Conservation (phyloP, 2,113 vertebrate genomes). For the Neotoma lepida region DNA sequence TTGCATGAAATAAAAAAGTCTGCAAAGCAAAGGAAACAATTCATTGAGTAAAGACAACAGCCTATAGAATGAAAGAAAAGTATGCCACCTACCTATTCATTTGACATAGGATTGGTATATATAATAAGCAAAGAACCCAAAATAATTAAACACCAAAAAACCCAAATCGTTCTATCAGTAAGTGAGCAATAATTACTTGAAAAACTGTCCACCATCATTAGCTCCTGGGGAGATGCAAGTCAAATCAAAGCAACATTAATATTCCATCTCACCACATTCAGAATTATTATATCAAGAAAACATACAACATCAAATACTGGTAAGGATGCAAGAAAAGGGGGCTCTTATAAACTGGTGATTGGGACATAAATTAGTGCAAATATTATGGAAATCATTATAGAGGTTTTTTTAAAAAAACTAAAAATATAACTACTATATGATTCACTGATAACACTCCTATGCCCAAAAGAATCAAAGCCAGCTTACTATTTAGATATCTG, state of each 20-base stretch:
- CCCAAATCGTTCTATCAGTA: neutral
- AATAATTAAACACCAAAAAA: neutral
- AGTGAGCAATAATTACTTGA: neutral
- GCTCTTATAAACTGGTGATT: neutral
- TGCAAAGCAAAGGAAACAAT: neutral
- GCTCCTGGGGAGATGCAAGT: neutral
- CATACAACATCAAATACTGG: neutral
- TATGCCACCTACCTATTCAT: neutral
- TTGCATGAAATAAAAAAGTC: neutral
- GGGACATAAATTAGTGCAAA: neutral
- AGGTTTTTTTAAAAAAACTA: neutral
- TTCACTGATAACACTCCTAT: neutral
- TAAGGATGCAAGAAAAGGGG: neutral
- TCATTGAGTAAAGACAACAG: neutral
- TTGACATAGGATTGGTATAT: neutral
- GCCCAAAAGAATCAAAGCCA: neutral
- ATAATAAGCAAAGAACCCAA: neutral
- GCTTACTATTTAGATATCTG: neutral
- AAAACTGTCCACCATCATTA: neutral
- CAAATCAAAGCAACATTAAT: neutral
- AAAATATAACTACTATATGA: neutral
- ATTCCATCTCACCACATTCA: neutral
- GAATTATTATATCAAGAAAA: neutral
- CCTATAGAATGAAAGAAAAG: neutral
- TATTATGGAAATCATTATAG: neutral